A percentile compares a stretch with the other conserved stretches of the same genome.
These are phyloP conservation scores for Meles meles DNA, from an alignment of 2,113 vertebrate species.

Conservation along the genomic window DNA sequence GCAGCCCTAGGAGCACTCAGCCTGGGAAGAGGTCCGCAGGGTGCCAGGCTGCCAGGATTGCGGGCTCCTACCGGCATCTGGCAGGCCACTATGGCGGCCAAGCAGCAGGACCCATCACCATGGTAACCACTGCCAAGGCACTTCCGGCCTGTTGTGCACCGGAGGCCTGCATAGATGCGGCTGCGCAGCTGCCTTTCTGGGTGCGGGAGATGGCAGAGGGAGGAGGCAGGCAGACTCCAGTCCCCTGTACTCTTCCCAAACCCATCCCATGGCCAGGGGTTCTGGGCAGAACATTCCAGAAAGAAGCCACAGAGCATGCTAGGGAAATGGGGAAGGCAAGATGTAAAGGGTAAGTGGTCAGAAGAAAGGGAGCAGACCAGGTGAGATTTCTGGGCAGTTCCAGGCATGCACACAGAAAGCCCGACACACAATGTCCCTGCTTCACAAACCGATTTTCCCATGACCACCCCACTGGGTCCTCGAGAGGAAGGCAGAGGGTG, in stretches of 20 bases:
- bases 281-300: slow-evolving; percentile 23
- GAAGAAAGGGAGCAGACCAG: not conserved
- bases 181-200: not conserved
- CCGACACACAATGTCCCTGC: not conserved
- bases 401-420: not conserved
- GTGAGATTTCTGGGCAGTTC: not conserved
- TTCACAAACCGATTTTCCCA: not conserved
- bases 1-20: not conserved
- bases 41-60: slow-evolving; percentile 12
- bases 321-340: not conserved
- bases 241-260: not conserved
- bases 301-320: not conserved
- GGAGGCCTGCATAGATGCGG: not conserved
- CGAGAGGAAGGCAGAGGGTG: not conserved
- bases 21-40: not conserved
- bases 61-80: not conserved
- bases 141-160: not conserved
- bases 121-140: slow-evolving; percentile 57
- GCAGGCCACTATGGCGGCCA: not conserved
- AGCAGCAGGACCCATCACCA: slow-evolving; percentile 13
- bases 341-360: not conserved
- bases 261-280: not conserved
- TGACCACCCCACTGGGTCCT: not conserved
- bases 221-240: not conserved
- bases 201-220: not conserved